A percentile compares a stretch with the other conserved stretches of the same genome.
These are phyloP conservation scores for Galago senegalensis DNA, from an alignment of 2,797 vertebrate genomes.

Conservation along the genomic window DNA sequence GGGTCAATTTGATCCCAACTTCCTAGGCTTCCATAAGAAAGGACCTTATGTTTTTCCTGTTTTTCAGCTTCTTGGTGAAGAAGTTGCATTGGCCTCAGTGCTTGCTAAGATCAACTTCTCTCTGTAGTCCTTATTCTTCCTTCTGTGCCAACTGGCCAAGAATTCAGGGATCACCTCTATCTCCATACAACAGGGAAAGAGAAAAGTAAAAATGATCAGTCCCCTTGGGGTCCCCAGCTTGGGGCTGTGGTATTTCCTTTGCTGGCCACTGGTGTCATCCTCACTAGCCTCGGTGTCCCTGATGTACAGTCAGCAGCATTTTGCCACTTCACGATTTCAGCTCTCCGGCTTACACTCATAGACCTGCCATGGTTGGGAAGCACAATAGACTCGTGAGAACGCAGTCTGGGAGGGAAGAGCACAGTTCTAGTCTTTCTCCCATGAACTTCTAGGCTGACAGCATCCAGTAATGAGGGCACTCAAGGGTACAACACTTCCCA, in stretches of 20 bases:
- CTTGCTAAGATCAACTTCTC: neutral
- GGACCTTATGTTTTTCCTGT: neutral
- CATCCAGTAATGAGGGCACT: neutral
- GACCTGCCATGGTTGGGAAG: neutral
- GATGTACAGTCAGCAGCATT: neutral
- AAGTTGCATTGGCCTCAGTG: neutral
- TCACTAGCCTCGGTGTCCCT: neutral
- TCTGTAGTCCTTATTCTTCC: neutral
- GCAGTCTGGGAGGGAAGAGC: neutral
- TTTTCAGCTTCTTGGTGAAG: neutral
- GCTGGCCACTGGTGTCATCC: neutral
- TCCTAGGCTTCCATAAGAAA: neutral
- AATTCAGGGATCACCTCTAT: neutral
- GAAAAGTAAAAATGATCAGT: neutral
- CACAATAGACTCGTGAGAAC: neutral
- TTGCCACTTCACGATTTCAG: neutral
- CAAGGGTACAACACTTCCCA: neutral
- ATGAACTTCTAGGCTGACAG: too few relatives aligned
- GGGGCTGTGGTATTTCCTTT: too few relatives aligned
- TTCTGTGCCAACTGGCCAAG: neutral
- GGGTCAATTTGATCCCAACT: neutral
- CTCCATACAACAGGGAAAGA: neutral
- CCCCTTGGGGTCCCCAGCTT: neutral
- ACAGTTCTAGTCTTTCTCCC: neutral
- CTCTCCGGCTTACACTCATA: neutral